Conservation (phyloP, 1,140 invertebrate species). For the Globodera rostochiensis region DNA sequence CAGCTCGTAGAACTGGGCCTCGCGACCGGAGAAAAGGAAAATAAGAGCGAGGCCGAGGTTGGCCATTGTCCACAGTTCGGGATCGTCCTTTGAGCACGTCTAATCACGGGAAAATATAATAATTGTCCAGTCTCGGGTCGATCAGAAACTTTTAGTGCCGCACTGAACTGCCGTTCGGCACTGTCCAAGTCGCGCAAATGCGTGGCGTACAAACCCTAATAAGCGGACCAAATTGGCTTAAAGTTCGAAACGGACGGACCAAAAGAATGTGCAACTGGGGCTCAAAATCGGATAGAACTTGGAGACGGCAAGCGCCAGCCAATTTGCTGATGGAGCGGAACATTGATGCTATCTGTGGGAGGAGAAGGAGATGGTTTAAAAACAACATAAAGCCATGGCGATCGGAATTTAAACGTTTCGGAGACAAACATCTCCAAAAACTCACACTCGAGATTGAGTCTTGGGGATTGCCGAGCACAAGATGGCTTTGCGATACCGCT, state of each 20-base stretch:
- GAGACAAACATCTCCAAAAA: conserved; percentile 11
- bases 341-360: neutral
- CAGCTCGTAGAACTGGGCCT: conserved; percentile 41
- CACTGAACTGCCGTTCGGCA: conserved; percentile 41
- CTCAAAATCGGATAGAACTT: conserved; percentile 42
- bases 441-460: conserved; percentile 42
- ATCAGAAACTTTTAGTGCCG: conserved; percentile 31
- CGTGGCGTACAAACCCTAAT: conserved; percentile 44
- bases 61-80: conserved; percentile 35
- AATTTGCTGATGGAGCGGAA: conserved; percentile 2
- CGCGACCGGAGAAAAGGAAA: conserved; percentile 37
- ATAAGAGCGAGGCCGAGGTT: conserved; percentile 38
- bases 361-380: neutral
- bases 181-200: conserved; percentile 37
- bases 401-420: conserved; percentile 10
- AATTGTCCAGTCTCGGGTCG: too few relatives aligned
- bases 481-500: conserved; percentile 43
- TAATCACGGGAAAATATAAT: neutral
- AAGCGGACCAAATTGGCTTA: conserved; percentile 23
- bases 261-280: conserved; percentile 46
- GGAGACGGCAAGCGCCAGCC: neutral
- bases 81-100: conserved; percentile 32
- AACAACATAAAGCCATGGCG: too few relatives aligned
- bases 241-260: conserved; percentile 21
- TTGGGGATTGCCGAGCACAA: conserved; percentile 40